phyloP scores from a whole-genome alignment of 2,113 vertebrate genomes.

The Ardeotis arabs region DNA sequence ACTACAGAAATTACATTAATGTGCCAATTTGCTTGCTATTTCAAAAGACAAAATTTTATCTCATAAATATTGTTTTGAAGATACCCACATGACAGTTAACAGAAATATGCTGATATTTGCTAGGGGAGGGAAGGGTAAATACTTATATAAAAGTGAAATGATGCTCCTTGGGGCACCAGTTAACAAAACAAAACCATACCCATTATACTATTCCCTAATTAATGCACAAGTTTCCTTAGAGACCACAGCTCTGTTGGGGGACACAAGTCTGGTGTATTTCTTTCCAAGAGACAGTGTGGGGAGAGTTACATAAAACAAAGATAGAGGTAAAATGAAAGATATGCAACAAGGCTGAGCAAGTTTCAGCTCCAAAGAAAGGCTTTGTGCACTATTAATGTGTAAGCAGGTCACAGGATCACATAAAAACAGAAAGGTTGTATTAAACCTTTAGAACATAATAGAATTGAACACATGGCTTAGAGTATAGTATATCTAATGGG shows the following conservation, averaged over 20 bases:
- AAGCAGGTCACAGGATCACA: neutral
- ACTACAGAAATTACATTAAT: conserved; percentile 26
- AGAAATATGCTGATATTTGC: conserved; percentile 47
- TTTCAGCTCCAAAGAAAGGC: neutral
- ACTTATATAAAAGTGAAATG: conserved; percentile 18
- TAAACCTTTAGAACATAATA: neutral
- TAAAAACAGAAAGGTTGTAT: neutral
- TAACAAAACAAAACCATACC: conserved; percentile 51
- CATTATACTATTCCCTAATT: conserved; percentile 58
- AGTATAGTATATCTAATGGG: neutral
- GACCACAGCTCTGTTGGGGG: conserved; percentile 60
- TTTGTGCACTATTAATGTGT: neutral
- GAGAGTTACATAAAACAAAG: conserved; percentile 45
- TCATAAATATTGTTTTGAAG: conserved; percentile 32
- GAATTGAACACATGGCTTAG: neutral
- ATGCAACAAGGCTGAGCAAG: neutral
- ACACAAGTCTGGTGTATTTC: conserved; percentile 51
- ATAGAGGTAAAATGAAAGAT: conserved; percentile 49
- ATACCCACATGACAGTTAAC: conserved; percentile 17
- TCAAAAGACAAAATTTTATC: conserved; percentile 56
- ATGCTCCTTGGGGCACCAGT: conserved; percentile 45
- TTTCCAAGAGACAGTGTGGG: conserved; percentile 22
- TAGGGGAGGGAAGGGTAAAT: neutral
- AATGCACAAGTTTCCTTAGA: conserved; percentile 53
- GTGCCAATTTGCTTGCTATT: conserved; percentile 41